phyloP scores from a whole-genome alignment of 2,113 vertebrate species.

The Arizona elegans region DNA sequence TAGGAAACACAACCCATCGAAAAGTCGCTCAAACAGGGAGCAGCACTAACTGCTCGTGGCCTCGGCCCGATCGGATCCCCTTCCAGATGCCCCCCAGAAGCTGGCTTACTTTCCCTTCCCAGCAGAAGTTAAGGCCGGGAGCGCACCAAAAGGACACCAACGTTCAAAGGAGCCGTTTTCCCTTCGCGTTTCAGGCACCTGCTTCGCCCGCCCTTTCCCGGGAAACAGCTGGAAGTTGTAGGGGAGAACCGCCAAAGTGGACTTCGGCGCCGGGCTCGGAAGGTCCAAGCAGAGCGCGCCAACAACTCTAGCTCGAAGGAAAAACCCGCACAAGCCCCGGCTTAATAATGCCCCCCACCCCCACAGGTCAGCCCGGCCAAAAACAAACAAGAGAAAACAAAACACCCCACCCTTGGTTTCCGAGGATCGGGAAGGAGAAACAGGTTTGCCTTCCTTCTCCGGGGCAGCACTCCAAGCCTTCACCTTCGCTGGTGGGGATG shows the following conservation, averaged over 20 bases:
- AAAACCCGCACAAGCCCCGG: not conserved
- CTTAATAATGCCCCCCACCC: not conserved
- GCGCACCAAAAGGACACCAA: not conserved
- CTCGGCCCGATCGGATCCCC: not conserved
- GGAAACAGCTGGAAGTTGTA: not conserved
- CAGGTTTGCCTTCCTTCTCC: too few relatives aligned
- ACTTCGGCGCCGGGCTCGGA: not conserved
- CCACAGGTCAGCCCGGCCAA: not conserved
- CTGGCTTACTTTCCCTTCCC: not conserved
- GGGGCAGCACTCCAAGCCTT: not conserved
- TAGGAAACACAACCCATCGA: not conserved
- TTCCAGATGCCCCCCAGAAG: not conserved
- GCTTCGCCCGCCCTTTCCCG: not conserved
- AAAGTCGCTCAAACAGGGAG: not conserved
- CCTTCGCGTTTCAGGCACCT: too few relatives aligned
- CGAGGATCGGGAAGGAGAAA: not conserved
- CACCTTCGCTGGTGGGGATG: too few relatives aligned
- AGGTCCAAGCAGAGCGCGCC: not conserved
- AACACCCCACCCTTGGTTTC: too few relatives aligned
- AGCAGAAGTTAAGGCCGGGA: not conserved
- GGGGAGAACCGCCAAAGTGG: not conserved
- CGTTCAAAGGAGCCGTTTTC: not conserved
- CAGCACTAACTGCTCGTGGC: not conserved
- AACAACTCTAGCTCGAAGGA: not conserved
- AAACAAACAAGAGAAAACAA: not conserved